Base-by-base conservation (phyloP, 2,888 invertebrate genomes). In the Rutpela maculata region DNA sequence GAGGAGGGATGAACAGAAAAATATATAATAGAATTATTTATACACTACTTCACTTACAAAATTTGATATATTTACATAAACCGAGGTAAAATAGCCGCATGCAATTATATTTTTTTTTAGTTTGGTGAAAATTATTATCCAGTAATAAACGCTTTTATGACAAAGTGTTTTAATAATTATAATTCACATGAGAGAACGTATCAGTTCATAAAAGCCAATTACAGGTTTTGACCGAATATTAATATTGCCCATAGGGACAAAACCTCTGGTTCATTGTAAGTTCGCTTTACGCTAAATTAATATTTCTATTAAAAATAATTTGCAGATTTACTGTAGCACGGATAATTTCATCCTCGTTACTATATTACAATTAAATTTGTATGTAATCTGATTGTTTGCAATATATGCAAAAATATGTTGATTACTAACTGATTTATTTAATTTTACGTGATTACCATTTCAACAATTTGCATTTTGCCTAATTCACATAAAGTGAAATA, bases 121-220 rank as follows among this genome's bases (percentile, higher is more conserved):
- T 38, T 63, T 43, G 43, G 43, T 43, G 43, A 63, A 63, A 63
- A 35, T 38, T 18, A 67, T 67, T 67, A 67, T 31, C 50, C 67
- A 63, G 35, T 35, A 67, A 67, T 50, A 55, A 35, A 38, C 50
- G 63, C 63, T 72, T 72, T 63, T 55, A 50, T 72, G 63, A 72
- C 62, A 63, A 72, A 63, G 71, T 55, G 71, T 7, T 72, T 59
- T 50, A 26, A 31, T 72, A 72, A 72, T 72, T 72, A 72, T 50
- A 63, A 72, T 63, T 63, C 71, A 63, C 60, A 43, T 55, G 76
- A 76, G 72, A 76, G 60, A 72, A 65, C 72, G 63, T 69, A 77
- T 70, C 76, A 75, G 71, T 78, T 75, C 60, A 74, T 65, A 72
- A 73, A 74, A 79, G 68, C 79, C 76, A 77, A 79, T 79, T 79